Evolutionary conservation across 2,888 invertebrate genomes (phyloP).

Genomic region (Silvanus unidentatus): DNA sequence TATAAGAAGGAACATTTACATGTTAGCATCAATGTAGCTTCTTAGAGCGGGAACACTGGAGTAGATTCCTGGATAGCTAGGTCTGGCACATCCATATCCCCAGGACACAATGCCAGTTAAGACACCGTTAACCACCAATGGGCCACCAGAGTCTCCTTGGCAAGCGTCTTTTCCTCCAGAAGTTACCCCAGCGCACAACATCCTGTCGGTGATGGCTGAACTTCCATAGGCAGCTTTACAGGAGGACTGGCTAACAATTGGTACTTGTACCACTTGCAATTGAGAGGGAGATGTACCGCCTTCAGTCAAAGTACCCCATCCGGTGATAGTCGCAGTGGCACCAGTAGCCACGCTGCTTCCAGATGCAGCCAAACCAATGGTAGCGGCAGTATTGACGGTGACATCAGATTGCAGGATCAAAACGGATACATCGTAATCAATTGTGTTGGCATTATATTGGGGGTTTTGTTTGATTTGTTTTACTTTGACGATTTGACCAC

Average conservation of each 20-base stretch:
- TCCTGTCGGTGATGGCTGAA: constrained; percentile 25
- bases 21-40: too few species aligned
- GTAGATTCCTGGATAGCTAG: constrained; percentile 29
- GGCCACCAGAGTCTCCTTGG: constrained; percentile 37
- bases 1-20: too few species aligned
- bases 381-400: not conserved
- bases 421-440: constrained; percentile 19
- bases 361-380: constrained; percentile 1
- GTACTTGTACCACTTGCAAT: constrained; percentile 14
- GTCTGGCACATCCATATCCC: constrained; percentile 31
- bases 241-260: constrained; percentile 4
- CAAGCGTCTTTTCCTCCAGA: constrained; percentile 47
- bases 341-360: constrained; percentile 1
- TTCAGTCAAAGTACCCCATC: constrained; percentile 14
- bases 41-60: constrained; percentile 25
- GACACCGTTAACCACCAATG: constrained; percentile 22
- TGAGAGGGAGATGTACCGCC: constrained; percentile 9
- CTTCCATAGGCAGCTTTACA: constrained; percentile 14
- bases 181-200: constrained; percentile 58
- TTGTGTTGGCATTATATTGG: constrained; percentile 12
- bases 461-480: constrained; percentile 12
- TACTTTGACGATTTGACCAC: constrained; percentile 15
- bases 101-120: constrained; percentile 32
- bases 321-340: constrained; percentile 12
- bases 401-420: constrained; percentile 5